These are phyloP conservation scores for Todiramphus saurophagus DNA, from an alignment of 2,113 vertebrate species.

Conservation along the genomic window DNA sequence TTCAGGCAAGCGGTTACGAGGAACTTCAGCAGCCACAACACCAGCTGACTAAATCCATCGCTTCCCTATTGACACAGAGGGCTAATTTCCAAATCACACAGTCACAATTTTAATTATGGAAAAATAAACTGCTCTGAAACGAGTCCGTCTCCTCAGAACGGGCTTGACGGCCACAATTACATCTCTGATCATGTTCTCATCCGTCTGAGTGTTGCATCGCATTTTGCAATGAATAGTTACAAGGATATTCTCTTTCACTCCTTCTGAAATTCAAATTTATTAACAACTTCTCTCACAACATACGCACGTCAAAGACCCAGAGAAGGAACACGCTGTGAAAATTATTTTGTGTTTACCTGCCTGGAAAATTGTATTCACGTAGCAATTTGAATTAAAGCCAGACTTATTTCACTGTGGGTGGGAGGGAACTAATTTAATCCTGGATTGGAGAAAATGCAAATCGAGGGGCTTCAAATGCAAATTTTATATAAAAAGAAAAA, in stretches of 20 bases:
- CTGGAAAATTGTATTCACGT: constrained; percentile 76
- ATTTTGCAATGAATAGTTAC: not conserved
- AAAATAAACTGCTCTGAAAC: constrained; percentile 32
- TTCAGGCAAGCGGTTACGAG: not conserved
- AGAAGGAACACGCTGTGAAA: constrained; percentile 67
- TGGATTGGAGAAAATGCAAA: constrained; percentile 73
- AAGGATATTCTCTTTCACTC: constrained; percentile 41
- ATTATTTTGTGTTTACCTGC: constrained; percentile 76
- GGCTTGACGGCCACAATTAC: not conserved
- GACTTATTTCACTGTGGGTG: constrained; percentile 50
- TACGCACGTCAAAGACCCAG: constrained; percentile 12
- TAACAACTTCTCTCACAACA: constrained; percentile 14
- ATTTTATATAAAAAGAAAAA: constrained; percentile 65
- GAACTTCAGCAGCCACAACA: not conserved
- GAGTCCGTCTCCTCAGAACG: not conserved
- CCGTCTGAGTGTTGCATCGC: not conserved
- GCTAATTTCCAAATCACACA: constrained; percentile 36
- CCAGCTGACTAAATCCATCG: constrained; percentile 49
- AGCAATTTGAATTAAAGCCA: constrained; percentile 75
- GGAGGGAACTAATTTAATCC: constrained; percentile 51
- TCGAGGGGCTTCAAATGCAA: constrained; percentile 77
- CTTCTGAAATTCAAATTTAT: constrained; percentile 47
- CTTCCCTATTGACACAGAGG: constrained; percentile 54
- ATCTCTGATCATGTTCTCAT: constrained; percentile 17
- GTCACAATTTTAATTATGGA: constrained; percentile 39